These are phyloP conservation scores for Pachymerium ferrugineum DNA, from an alignment of 2,888 invertebrate species.

Conservation along the genomic window DNA sequence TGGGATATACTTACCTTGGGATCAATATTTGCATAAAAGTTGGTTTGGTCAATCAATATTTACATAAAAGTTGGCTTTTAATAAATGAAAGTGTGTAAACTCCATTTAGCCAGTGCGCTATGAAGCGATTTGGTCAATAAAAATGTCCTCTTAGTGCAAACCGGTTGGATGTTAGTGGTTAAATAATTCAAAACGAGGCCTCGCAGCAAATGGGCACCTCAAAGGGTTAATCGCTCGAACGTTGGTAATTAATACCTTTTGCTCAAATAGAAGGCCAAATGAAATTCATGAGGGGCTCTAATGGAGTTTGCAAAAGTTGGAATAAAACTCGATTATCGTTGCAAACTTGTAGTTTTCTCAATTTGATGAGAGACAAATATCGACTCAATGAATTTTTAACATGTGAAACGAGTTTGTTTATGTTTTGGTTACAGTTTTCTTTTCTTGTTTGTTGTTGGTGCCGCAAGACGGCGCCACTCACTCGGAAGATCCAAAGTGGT, in stretches of 20 bases:
- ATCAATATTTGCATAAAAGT: neutral
- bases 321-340: too few species aligned
- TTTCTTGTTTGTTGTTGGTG: neutral
- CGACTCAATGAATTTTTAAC: neutral
- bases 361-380: too few species aligned
- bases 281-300: neutral
- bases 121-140: constrained; percentile 2
- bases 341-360: too few species aligned
- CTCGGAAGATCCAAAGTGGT: neutral
- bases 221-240: neutral
- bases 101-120: neutral
- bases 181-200: neutral
- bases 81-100: neutral
- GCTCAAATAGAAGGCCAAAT: neutral
- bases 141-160: neutral
- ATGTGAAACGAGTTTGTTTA: neutral
- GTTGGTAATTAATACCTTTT: neutral
- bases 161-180: neutral
- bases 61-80: too few species aligned
- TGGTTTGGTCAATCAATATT: neutral
- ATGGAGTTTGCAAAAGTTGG: neutral
- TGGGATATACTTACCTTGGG: neutral
- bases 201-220: neutral
- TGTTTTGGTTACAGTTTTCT: neutral
- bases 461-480: neutral